Base-by-base conservation (phyloP, 2,797 vertebrate genomes). In the Enteromius treurensis region DNA sequence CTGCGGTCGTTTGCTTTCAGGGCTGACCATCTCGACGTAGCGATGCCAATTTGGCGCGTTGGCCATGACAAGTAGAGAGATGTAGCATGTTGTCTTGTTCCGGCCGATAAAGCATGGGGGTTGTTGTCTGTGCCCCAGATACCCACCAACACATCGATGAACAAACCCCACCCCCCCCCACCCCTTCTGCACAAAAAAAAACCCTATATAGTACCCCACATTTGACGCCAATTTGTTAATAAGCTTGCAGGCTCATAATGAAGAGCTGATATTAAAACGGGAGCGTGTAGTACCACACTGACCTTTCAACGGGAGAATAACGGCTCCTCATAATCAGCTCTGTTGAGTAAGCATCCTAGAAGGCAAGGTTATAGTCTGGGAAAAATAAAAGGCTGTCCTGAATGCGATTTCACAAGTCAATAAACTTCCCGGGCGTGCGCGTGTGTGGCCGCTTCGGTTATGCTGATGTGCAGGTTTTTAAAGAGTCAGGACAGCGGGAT, bases 311-410 rank as follows among this genome's bases (percentile, higher is more conserved):
- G 32, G 87, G 87, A 73, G 89, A 91, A 91, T 92, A 93, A 93
- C 89, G 76, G 85, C 86, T 89, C 26, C 23, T 90, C 86, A 89
- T 94, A 93, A 94, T 93, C 92, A 92, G 93, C 91, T 93, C 92
- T 95, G 93, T 94, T 93, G 93, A 94, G 94, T 94, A 95, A 95
- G 94, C 94, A 95, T 92, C 92, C 94, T 94, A 88, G 90, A 91
- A 90, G 90, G 88, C 91, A 92, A 93, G 92, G 92, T 94, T 92
- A 93, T 87, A 83, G 88, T 89, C 87, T 86, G 34, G 79, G 42
- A 83, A 65, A 87, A 65, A 86, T 91, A 87, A 90, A 88, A 93
- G 88, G 89, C 86, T 90, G 89, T 89, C 90, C 89, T 89, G 90
- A 92, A 90, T 92, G 91, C 88, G 90, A 92, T 93, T 93, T 93